A percentile compares a stretch with the other conserved stretches of the same genome.
Conservation (phyloP, 2,113 vertebrate genomes). For the Laticauda colubrina region DNA sequence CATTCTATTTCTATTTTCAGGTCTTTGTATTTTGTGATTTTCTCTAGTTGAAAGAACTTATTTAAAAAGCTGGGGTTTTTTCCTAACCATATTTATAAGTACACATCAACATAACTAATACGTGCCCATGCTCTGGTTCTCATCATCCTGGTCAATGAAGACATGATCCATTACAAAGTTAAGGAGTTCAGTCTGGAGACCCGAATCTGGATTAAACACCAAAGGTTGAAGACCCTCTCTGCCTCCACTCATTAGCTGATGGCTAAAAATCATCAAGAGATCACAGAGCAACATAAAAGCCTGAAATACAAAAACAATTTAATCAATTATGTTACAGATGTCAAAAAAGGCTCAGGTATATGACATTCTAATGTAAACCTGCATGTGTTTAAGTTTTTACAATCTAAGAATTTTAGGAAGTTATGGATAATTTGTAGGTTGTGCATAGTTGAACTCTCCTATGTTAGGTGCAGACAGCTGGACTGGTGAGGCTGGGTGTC, state of each 20-base stretch:
- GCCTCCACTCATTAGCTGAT: slow-evolving; percentile 89
- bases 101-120: slow-evolving; percentile 39
- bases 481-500: not conserved
- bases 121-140: slow-evolving; percentile 99
- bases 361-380: not conserved
- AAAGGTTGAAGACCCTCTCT: slow-evolving; percentile 92
- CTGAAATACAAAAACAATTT: slow-evolving; percentile 66
- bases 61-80: not conserved
- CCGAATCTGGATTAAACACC: slow-evolving; percentile 93
- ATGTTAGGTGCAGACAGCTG: not conserved
- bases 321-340: slow-evolving; percentile 1
- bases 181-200: slow-evolving; percentile 94
- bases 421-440: not conserved
- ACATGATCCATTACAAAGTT: slow-evolving; percentile 98
- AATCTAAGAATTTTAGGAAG: not conserved
- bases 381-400: not conserved
- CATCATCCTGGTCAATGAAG: slow-evolving; percentile 98
- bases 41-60: not conserved
- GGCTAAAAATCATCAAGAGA: slow-evolving; percentile 99
- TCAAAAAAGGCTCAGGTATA: not conserved
- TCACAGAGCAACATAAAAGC: slow-evolving; percentile 99
- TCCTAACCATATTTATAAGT: not conserved
- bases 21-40: not conserved
- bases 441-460: not conserved
- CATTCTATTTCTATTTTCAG: not conserved